These are phyloP conservation scores for Umimayanthus chanpuru DNA, from an alignment of 92 coral and sea anemone species.

Conservation along the genomic window DNA sequence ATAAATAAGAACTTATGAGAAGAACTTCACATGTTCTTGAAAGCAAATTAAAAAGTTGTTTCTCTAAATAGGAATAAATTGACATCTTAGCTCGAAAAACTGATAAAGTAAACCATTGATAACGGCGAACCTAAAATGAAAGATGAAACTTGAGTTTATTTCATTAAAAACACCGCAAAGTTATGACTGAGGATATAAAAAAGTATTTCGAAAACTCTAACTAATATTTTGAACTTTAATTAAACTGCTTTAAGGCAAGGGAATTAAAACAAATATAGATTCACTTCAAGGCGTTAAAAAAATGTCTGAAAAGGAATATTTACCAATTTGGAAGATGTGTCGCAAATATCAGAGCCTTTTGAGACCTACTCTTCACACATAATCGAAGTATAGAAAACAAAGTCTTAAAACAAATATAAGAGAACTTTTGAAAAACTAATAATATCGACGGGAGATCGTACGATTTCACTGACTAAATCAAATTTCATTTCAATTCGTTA, in stretches of 20 bases:
- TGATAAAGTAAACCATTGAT: not conserved
- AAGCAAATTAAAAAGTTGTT: not conserved
- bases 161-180: not conserved
- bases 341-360: not conserved
- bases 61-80: not conserved
- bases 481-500: conserved; percentile 12
- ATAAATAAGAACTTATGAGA: not conserved
- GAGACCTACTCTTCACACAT: too few species aligned
- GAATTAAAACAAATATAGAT: not conserved
- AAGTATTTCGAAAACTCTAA: not conserved
- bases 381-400: not conserved
- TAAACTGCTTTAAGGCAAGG: not conserved
- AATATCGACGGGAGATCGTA: not conserved
- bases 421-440: not conserved
- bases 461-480: not conserved
- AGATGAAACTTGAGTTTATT: not conserved
- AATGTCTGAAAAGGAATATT: not conserved
- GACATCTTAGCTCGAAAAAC: not conserved
- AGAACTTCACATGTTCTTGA: not conserved
- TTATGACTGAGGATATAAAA: not conserved
- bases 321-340: not conserved
- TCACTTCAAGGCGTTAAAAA: not conserved
- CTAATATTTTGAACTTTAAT: not conserved
- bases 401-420: not conserved
- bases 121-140: not conserved